phyloP scores from a whole-genome alignment of 2,113 vertebrate genomes.

The Gadus chalcogrammus region DNA sequence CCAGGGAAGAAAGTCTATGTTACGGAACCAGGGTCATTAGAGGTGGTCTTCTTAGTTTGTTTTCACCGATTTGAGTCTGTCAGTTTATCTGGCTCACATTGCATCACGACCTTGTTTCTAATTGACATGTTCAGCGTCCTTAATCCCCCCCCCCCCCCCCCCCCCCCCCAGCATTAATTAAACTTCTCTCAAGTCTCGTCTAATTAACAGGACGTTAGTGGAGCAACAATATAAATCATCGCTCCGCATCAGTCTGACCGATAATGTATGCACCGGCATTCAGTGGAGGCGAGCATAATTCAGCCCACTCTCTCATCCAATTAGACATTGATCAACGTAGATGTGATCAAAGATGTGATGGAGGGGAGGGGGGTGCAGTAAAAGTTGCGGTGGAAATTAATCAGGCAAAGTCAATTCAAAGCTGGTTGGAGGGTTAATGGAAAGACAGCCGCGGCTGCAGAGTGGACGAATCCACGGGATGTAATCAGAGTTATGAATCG shows the following conservation, averaged over 20 bases:
- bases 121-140: constrained; percentile 64
- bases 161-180: constrained; percentile 64
- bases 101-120: constrained; percentile 47
- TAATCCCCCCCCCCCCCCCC: constrained; percentile 33
- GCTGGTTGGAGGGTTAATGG: no score
- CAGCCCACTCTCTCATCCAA: constrained; percentile 47
- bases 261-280: constrained; percentile 53
- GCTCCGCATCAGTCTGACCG: constrained; percentile 37
- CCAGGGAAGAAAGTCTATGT: not conserved
- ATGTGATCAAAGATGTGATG: no score
- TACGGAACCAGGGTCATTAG: not conserved
- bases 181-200: constrained; percentile 56
- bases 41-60: constrained; percentile 27
- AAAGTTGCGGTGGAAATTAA: no score
- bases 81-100: constrained; percentile 45
- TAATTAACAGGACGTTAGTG: constrained; percentile 68
- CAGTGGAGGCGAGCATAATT: constrained; percentile 39
- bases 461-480: no score
- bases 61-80: constrained; percentile 1
- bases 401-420: no score
- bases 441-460: no score
- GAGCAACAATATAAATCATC: constrained; percentile 65
- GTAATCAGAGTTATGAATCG: no score
- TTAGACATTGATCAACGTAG: constrained; percentile 64
- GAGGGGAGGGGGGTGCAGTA: no score